Evolutionary conservation across 2,888 invertebrate genomes (phyloP).

Genomic region (Drosophila kambysellisi): DNA sequence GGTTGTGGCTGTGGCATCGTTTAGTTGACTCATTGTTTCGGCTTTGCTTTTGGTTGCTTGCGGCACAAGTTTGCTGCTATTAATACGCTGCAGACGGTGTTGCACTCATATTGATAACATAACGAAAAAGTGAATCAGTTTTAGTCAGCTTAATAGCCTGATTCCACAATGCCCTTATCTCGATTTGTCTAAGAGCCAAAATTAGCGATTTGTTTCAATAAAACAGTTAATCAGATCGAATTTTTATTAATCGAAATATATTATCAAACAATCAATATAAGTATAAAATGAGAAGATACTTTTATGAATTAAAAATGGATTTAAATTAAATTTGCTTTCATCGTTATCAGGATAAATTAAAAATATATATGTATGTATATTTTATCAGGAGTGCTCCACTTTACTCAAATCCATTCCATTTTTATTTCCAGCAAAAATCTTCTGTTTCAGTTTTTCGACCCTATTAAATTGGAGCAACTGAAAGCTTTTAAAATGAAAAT

Average conservation of each 20-base stretch:
- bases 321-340: neutral
- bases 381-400: neutral
- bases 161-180: too few species aligned
- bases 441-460: neutral
- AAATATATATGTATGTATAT: neutral
- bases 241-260: too few species aligned
- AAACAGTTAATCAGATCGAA: neutral
- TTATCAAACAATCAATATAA: neutral
- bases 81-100: slow-evolving; percentile 4
- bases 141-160: neutral
- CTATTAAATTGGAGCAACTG: neutral
- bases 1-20: slow-evolving; percentile 54
- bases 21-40: slow-evolving; percentile 36
- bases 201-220: neutral
- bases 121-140: neutral
- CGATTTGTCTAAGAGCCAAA: neutral
- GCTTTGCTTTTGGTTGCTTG: slow-evolving; percentile 35
- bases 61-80: slow-evolving; percentile 22
- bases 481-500: neutral
- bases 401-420: neutral
- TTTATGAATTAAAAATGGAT: neutral
- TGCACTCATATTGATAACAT: neutral
- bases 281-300: neutral
- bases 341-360: neutral
- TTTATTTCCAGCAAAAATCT: neutral